Base-by-base conservation (phyloP, 1,140 invertebrate species). In the Leptopilina boulardi region DNA sequence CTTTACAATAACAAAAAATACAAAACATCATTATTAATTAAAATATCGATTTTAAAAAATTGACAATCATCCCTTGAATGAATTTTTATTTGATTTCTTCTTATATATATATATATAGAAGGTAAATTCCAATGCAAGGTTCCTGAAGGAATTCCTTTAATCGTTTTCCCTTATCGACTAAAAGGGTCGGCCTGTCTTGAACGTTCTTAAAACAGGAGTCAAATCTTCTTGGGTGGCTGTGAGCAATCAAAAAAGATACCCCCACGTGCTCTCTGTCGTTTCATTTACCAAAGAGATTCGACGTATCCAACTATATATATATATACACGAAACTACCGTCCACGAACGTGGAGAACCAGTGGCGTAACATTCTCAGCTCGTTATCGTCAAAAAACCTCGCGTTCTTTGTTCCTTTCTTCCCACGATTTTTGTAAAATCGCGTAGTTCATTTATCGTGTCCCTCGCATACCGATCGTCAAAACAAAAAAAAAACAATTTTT, bases 171-270 rank as follows among this genome's bases (percentile, higher is more conserved):
- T 66, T 66, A 66, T 66, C 59, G 59, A 30, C 59, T 66, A 30
- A 66, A 66, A 66, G 59, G 59, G 23, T 66, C 59, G 59, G 59
- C 26, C 23, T 34, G 59, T 15, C 21, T 30, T 66, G 59, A 66
- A 66, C 59, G 59, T 66, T 66, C 59, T 66, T 66, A 66, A 86
- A 87, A 86, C 84, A 82, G 82, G 84, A 85, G 81, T 84, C 84
- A 86, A 86, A 86, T 84, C 87, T 87, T 82, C 87, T 87, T 88
- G 87, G 87, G 87, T 89, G 87, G 87, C 83, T 82, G 76, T 71
- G 15, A 47, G 59, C 77, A 74, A 59, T 77, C 54, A 59, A 56
- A 18, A 34, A 42, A 54, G 71, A 75, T 75, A 66, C 77, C 51
- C 76, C 78, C 75, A 79, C 79, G 51, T 73, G 78, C 75, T 73